A percentile compares a stretch with the other conserved stretches of the same genome.
Evolutionary conservation across 2,888 invertebrate species (phyloP).

Genomic region (Sylvicola cinctus): DNA sequence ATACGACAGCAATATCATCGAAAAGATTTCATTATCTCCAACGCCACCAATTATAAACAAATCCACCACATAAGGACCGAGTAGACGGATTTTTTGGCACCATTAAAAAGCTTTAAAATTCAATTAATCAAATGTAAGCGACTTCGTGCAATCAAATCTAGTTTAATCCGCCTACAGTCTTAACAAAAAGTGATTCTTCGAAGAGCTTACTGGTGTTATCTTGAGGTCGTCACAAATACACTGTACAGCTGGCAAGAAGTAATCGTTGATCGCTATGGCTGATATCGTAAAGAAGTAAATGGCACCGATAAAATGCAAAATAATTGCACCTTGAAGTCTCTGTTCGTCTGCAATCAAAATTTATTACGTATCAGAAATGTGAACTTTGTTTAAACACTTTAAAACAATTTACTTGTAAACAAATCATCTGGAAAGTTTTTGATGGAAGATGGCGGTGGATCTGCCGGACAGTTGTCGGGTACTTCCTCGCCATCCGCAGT

Average conservation of each 20-base stretch:
- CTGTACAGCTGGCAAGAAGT: slow-evolving; percentile 66
- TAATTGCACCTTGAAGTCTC: slow-evolving; percentile 44
- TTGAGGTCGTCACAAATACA: slow-evolving; percentile 51
- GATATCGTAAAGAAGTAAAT: slow-evolving; percentile 60
- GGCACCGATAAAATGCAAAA: slow-evolving; percentile 46
- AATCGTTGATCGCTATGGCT: slow-evolving; percentile 68
- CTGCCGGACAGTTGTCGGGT: neutral
- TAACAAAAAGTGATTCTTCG: neutral
- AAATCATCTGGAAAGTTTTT: slow-evolving; percentile 7
- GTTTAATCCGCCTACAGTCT: neutral
- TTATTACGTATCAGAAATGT: neutral
- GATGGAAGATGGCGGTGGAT: slow-evolving; percentile 3
- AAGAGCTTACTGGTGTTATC: slow-evolving; percentile 34
- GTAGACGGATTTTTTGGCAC: too few species aligned
- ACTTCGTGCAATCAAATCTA: neutral
- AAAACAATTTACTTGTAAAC: slow-evolving; percentile 5
- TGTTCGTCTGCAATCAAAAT: slow-evolving; percentile 25
- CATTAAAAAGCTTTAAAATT: neutral
- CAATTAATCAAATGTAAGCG: neutral
- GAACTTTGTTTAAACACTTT: neutral
- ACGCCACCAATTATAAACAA: too few species aligned
- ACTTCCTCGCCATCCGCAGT: neutral
- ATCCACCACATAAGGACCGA: too few species aligned
- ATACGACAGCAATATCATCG: too few species aligned
- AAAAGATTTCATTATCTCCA: too few species aligned